Evolutionary conservation across 1,140 invertebrate species (phyloP), one percentile per base, ranked within the genome.

Genomic region (Cydia fagiglandana): DNA sequence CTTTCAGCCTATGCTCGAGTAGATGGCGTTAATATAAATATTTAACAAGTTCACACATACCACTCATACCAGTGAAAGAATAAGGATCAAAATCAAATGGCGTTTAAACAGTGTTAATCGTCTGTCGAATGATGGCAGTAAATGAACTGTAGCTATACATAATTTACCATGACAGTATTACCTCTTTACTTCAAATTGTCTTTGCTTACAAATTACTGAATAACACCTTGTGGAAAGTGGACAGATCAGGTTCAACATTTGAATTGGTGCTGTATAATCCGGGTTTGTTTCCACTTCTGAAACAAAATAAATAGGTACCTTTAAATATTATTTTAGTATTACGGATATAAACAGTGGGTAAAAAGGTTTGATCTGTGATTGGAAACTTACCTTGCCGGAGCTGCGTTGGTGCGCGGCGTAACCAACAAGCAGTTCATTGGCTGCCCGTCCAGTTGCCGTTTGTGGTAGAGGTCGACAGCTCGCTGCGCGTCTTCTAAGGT

Each of bases 401-500:
- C 61, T 47, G 86, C 75, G 13, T 82, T 66, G 45, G 82, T 74
- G 61, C 89, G 79, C 38, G 91, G 91, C 9, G 88, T 86, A 0
- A 92, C 91, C 28, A 92, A 86, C 30, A 92, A 85, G 66, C 91
- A 92, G 76, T 88, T 92, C 91, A 92, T 92, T 28, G 91, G 89
- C 75, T 92, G 90, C 30, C 89, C 88, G 77, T 92, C 91, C 61
- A 92, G 77, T 34, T 98, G 97, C 73, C 98, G 93, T 88, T 98
- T 98, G 86, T 99, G 97, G 92, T 98, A 99, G 50, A 97, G 96
- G 82, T 98, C 97, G 7, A 98, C 97, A 34, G 98, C 98, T 88
- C 96, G 96, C 76, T 96, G 95, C 61, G 98, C 98, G 93, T 98
- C 97, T 79, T 97, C 96, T 74, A 96, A 91, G 50, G 95, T 96